A percentile compares a stretch with the other conserved stretches of the same genome.
These are phyloP conservation scores for Drosophila borborema DNA, from an alignment of 2,888 invertebrate genomes.

Conservation along the genomic window DNA sequence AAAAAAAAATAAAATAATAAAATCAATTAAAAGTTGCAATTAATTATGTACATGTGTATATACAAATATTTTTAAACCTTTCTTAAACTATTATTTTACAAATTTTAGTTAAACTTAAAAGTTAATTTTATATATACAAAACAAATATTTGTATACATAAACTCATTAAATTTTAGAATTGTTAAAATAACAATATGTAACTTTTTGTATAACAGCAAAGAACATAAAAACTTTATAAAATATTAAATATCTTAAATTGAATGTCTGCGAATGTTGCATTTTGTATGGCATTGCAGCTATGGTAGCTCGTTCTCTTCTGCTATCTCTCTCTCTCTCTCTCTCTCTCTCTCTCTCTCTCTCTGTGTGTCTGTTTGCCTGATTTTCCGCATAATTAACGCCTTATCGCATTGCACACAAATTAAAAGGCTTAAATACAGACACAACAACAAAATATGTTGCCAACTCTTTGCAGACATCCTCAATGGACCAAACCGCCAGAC, in stretches of 20 bases:
- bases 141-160: not conserved
- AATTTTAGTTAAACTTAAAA: not conserved
- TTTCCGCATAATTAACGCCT: conserved; percentile 63
- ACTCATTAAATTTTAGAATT: not conserved
- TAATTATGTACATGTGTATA: too few relatives aligned
- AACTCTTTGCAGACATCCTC: conserved; percentile 51
- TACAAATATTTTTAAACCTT: too few relatives aligned
- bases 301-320: not conserved
- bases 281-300: conserved; percentile 40
- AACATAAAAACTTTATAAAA: not conserved
- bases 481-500: conserved; percentile 56
- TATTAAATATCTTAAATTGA: conserved; percentile 4
- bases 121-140: not conserved
- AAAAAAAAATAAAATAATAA: too few relatives aligned
- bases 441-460: conserved; percentile 12
- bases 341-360: not conserved
- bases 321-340: not conserved
- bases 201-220: not conserved
- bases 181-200: not conserved
- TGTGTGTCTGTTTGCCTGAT: not conserved
- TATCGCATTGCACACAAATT: conserved; percentile 73
- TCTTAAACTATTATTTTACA: not conserved
- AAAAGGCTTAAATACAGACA: conserved; percentile 60
- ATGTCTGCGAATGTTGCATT: conserved; percentile 39
- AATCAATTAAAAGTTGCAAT: too few relatives aligned